Percentiles rank a stretch among this genome's conserved stretches.
phyloP scores from a whole-genome alignment of 1,140 invertebrate genomes.

The Drosophila burlai region DNA sequence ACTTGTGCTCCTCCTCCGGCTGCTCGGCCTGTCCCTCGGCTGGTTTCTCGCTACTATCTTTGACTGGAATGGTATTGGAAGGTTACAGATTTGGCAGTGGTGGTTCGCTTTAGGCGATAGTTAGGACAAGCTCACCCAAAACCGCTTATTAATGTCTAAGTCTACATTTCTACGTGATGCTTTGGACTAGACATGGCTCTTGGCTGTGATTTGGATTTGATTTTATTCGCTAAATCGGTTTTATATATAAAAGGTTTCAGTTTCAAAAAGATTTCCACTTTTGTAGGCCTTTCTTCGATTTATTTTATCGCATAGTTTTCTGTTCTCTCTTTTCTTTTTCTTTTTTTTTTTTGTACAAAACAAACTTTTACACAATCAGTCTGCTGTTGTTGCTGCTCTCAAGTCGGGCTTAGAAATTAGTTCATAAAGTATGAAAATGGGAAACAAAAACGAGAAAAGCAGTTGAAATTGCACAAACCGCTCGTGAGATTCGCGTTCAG shows the following conservation, averaged over 20 bases:
- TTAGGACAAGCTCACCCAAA: slow-evolving; percentile 15
- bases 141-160: slow-evolving; percentile 12
- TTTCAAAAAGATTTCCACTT: slow-evolving; percentile 48
- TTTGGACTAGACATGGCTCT: slow-evolving; percentile 14
- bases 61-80: slow-evolving; percentile 51
- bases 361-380: slow-evolving; percentile 77
- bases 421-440: slow-evolving; percentile 55
- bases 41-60: slow-evolving; percentile 60
- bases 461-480: slow-evolving; percentile 56
- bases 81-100: neutral
- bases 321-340: slow-evolving; percentile 29
- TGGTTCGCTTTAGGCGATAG: neutral
- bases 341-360: slow-evolving; percentile 72
- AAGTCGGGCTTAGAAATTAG: slow-evolving; percentile 59
- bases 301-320: slow-evolving; percentile 39
- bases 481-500: slow-evolving; percentile 57
- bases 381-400: slow-evolving; percentile 66
- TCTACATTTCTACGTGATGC: slow-evolving; percentile 10
- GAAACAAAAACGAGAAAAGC: slow-evolving; percentile 50
- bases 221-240: slow-evolving; percentile 66
- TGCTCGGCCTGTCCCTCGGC: slow-evolving; percentile 21
- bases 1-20: slow-evolving; percentile 43
- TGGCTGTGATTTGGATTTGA: slow-evolving; percentile 38
- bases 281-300: slow-evolving; percentile 24
- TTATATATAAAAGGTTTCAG: slow-evolving; percentile 56